phyloP scores from a whole-genome alignment of 2,888 invertebrate genomes.

The Drosophila barbarae region DNA sequence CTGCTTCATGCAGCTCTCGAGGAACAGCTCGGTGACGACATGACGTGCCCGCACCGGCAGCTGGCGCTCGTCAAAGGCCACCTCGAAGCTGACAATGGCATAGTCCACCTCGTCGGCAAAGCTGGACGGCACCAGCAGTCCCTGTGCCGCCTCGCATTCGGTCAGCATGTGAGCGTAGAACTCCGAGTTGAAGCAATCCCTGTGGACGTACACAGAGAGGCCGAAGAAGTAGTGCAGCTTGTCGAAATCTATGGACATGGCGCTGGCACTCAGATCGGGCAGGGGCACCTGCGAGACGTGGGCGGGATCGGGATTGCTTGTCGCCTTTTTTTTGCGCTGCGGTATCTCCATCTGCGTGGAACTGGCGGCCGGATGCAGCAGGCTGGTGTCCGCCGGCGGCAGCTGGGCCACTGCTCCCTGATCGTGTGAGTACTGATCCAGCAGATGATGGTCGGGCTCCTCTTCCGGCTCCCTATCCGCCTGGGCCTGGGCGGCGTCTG shows the following conservation, averaged over 20 bases:
- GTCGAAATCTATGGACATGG: slow-evolving; percentile 75
- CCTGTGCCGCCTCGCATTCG: slow-evolving; percentile 82
- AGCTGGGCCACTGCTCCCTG: slow-evolving; percentile 67
- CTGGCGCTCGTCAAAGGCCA: slow-evolving; percentile 55
- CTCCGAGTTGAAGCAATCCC: slow-evolving; percentile 79
- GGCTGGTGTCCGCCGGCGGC: slow-evolving; percentile 66
- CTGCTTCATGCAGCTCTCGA: slow-evolving; percentile 80
- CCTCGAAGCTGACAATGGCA: slow-evolving; percentile 83
- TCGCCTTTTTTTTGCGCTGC: neutral
- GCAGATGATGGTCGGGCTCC: slow-evolving; percentile 56
- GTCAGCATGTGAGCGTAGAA: slow-evolving; percentile 78
- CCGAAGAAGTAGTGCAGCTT: slow-evolving; percentile 76
- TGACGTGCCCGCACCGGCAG: slow-evolving; percentile 72
- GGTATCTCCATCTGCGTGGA: slow-evolving; percentile 60
- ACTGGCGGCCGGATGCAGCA: slow-evolving; percentile 50
- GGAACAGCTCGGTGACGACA: slow-evolving; percentile 77
- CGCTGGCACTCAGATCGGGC: slow-evolving; percentile 66
- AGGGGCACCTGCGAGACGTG: neutral
- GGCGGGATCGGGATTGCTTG: neutral
- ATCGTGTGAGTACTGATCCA: slow-evolving; percentile 76
- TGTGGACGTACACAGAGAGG: slow-evolving; percentile 78
- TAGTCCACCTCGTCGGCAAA: slow-evolving; percentile 83
- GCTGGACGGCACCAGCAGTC: slow-evolving; percentile 80
- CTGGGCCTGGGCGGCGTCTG: neutral
- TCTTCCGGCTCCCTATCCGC: neutral